A percentile compares a stretch with the other conserved stretches of the same genome.
Evolutionary conservation across 2,888 invertebrate genomes (phyloP).

Genomic region (Epinotia nisella): DNA sequence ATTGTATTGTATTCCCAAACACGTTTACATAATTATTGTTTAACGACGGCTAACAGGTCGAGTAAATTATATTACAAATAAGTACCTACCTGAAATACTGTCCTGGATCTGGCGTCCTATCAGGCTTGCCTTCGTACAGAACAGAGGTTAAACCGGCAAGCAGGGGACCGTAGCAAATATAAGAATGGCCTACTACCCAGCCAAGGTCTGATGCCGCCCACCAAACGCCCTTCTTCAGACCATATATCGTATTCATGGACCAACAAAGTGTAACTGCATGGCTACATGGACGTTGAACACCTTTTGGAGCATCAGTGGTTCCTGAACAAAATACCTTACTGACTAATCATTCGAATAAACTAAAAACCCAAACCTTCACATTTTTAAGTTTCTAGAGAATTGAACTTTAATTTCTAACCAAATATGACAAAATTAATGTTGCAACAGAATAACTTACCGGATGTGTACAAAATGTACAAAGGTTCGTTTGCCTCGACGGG

Average conservation of each 20-base stretch:
- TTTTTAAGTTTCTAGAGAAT: neutral
- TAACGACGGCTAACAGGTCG: too few relatives aligned
- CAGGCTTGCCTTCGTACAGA: constrained; percentile 97
- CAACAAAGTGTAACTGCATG: constrained; percentile 94
- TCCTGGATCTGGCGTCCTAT: constrained; percentile 96
- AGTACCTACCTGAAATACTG: constrained; percentile 92
- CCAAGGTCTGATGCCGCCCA: constrained; percentile 96
- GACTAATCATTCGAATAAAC: neutral
- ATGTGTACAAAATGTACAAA: constrained; percentile 96
- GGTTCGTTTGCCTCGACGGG: constrained; percentile 95
- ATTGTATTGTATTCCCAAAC: too few relatives aligned
- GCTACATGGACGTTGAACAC: constrained; percentile 94
- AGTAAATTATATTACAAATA: too few relatives aligned
- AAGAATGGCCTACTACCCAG: constrained; percentile 98
- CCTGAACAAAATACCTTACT: constrained; percentile 67
- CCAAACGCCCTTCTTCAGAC: constrained; percentile 91
- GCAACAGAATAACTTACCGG: constrained; percentile 82
- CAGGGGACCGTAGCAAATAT: constrained; percentile 96
- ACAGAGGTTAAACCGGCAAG: constrained; percentile 92
- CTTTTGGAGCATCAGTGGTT: constrained; percentile 83
- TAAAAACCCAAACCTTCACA: neutral
- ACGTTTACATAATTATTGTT: too few relatives aligned
- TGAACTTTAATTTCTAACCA: constrained; percentile 3
- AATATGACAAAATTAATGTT: neutral
- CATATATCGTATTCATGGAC: constrained; percentile 93